A percentile compares a stretch with the other conserved stretches of the same genome.
Evolutionary conservation across 2,797 vertebrate genomes (phyloP).

Genomic region (Lutjanus campechanus): DNA sequence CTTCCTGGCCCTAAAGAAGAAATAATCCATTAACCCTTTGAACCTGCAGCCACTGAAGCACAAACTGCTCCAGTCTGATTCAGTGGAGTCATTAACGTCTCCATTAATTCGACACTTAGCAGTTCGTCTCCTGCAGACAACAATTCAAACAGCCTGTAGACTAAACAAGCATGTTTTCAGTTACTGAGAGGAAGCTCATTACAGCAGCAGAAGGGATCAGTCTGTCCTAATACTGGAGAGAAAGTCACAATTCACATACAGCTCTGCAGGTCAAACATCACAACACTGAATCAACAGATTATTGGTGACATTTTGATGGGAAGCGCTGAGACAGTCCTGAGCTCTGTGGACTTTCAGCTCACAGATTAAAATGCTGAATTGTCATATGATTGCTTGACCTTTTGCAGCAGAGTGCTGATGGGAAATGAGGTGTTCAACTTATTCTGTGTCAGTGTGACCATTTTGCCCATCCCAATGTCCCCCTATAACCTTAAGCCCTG

Average conservation of each 20-base stretch:
- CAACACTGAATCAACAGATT: constrained; percentile 15
- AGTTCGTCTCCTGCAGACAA: constrained; percentile 26
- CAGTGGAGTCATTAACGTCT: constrained; percentile 52
- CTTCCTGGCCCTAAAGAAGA: constrained; percentile 28
- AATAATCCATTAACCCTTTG: constrained; percentile 56
- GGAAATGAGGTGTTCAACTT: constrained; percentile 52
- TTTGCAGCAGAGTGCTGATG: constrained; percentile 23
- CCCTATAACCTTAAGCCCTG: too few relatives aligned
- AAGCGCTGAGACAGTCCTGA: constrained; percentile 12
- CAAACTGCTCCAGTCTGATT: constrained; percentile 47
- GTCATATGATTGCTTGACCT: constrained; percentile 34
- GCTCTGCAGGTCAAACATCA: constrained; percentile 21
- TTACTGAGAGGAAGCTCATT: constrained; percentile 23
- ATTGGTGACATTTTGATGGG: constrained; percentile 44
- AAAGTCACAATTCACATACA: background rate
- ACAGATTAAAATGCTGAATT: constrained; percentile 14
- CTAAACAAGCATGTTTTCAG: constrained; percentile 31
- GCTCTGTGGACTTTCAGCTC: constrained; percentile 19
- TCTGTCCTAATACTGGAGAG: background rate
- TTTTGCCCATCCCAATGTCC: background rate
- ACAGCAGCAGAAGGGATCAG: background rate
- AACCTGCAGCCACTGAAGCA: constrained; percentile 49
- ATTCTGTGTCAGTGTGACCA: constrained; percentile 21
- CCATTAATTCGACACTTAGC: constrained; percentile 41
- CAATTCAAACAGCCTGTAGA: constrained; percentile 35